Percentiles rank a stretch among this genome's conserved stretches.
Conservation (phyloP, 1,140 invertebrate species). For the Anagrus nilaparvatae region DNA sequence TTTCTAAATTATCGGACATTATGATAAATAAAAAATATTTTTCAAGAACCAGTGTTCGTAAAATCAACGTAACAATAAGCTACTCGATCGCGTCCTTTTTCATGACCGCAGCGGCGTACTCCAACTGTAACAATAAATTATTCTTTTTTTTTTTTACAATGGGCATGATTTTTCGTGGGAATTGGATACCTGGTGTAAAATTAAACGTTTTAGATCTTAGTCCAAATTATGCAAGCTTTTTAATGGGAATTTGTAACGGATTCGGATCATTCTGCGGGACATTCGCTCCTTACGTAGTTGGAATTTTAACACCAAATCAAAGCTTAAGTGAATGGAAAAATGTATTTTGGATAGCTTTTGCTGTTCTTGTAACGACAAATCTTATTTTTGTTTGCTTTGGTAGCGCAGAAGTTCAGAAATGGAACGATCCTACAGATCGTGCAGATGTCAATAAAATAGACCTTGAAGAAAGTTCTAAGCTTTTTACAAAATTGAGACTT, state of each 20-base stretch:
- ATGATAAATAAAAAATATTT: too few species aligned
- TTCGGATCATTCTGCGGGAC: constrained; percentile 73
- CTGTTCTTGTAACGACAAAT: constrained; percentile 60
- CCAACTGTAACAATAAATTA: too few species aligned
- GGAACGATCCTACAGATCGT: constrained; percentile 58
- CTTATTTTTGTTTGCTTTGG: constrained; percentile 61
- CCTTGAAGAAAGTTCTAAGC: too few species aligned
- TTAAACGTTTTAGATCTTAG: constrained; percentile 51
- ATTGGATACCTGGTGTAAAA: constrained; percentile 31
- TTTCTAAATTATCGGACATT: too few species aligned
- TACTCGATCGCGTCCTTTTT: constrained; percentile 52
- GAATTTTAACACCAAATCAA: constrained; percentile 61
- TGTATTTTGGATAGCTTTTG: constrained; percentile 74
- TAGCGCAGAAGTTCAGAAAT: constrained; percentile 59
- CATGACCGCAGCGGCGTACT: constrained; percentile 48
- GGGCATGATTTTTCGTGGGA: constrained; percentile 57
- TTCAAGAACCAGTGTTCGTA: too few species aligned
- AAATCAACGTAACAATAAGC: too few species aligned
- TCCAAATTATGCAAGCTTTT: constrained; percentile 61
- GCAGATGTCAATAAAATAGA: too few species aligned
- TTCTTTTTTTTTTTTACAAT: too few species aligned
- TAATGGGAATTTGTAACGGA: constrained; percentile 79
- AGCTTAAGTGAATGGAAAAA: constrained; percentile 63
- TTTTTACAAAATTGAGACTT: too few species aligned
- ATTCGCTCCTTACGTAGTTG: constrained; percentile 67